These are phyloP conservation scores for Alligator sinensis DNA, from an alignment of 2,113 vertebrate genomes.

Conservation along the genomic window DNA sequence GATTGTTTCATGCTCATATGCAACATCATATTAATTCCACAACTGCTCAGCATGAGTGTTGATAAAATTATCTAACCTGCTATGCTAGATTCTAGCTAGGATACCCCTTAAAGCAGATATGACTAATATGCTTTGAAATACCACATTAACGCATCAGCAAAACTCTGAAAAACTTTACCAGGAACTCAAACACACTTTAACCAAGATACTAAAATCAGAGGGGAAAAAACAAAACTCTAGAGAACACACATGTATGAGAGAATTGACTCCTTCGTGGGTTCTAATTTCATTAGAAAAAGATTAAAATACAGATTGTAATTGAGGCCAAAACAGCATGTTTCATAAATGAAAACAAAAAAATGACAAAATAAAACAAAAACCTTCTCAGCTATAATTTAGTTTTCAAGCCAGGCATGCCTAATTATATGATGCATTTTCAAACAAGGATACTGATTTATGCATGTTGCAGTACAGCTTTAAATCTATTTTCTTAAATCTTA, in stretches of 20 bases:
- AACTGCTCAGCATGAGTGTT: no score
- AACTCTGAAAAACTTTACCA: neutral
- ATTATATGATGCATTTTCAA: conserved; percentile 11
- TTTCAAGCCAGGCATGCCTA: conserved; percentile 10
- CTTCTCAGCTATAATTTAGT: conserved; percentile 15
- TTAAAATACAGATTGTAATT: conserved; percentile 26
- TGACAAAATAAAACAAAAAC: neutral
- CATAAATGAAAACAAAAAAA: neutral
- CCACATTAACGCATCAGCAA: conserved; percentile 20
- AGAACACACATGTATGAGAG: neutral
- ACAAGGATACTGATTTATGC: conserved; percentile 30
- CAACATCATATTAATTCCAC: no score
- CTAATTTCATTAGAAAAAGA: conserved; percentile 24
- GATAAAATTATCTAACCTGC: no score
- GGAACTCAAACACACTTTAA: neutral
- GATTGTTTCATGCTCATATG: no score
- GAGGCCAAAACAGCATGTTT: neutral
- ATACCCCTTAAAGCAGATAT: no score
- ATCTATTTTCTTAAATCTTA: conserved; percentile 21
- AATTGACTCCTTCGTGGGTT: neutral
- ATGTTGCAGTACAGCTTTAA: neutral
- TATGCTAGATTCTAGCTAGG: no score
- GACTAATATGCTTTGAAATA: neutral
- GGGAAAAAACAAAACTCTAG: neutral
- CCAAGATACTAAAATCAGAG: neutral